phyloP scores from a whole-genome alignment of 2,797 vertebrate species.

The Novumbra hubbsi region DNA sequence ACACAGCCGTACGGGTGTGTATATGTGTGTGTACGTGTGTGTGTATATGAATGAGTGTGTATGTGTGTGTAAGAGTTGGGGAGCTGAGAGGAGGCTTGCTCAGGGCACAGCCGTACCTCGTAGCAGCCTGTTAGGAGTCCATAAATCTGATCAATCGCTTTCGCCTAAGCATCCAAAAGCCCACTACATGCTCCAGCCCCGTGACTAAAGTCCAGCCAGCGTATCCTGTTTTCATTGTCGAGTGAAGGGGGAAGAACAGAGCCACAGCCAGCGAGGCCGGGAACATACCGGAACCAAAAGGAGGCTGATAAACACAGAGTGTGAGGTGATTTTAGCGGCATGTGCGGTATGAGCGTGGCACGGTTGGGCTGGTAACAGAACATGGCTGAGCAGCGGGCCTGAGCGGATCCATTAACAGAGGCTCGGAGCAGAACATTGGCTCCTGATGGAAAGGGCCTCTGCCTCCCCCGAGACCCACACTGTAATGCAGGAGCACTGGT shows the following conservation, averaged over 20 bases:
- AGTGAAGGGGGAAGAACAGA: conserved; percentile 33
- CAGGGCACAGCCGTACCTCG: conserved; percentile 49
- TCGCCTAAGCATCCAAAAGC: conserved; percentile 56
- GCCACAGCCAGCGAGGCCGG: conserved; percentile 39
- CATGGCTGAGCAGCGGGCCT: conserved; percentile 30
- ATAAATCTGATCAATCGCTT: conserved; percentile 72
- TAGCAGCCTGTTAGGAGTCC: conserved; percentile 70
- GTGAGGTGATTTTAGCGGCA: conserved; percentile 13
- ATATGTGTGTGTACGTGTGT: conserved; percentile 5
- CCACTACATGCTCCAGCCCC: conserved; percentile 50
- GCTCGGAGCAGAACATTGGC: conserved; percentile 54
- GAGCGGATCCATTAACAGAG: conserved; percentile 47
- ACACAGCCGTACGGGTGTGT: background rate
- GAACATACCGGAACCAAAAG: conserved; percentile 49
- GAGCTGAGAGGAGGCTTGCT: conserved; percentile 33
- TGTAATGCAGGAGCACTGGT: conserved; percentile 5
- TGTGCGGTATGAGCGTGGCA: conserved; percentile 31
- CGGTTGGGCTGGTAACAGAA: conserved; percentile 34
- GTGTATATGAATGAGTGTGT: background rate
- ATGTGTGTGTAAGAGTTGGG: background rate
- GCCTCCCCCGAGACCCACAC: conserved; percentile 3
- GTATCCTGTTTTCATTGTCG: conserved; percentile 60
- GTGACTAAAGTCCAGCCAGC: conserved; percentile 69
- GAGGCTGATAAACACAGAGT: conserved; percentile 38
- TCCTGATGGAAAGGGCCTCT: conserved; percentile 33